Evolutionary conservation across 1,140 invertebrate genomes (phyloP).

Genomic region (Apocrypta bakeri): DNA sequence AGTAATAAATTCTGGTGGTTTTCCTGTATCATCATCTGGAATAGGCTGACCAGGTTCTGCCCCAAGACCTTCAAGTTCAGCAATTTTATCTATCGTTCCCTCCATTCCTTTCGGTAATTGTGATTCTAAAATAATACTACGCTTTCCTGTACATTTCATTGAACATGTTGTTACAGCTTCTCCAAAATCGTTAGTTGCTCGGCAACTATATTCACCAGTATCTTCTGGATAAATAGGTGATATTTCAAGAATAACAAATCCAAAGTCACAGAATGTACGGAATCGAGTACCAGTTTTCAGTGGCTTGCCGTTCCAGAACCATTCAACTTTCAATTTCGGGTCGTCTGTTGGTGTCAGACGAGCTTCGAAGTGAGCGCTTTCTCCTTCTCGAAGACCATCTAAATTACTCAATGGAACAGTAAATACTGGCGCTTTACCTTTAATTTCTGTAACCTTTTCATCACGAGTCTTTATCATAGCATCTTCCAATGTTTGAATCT

Average conservation of each 20-base stretch:
- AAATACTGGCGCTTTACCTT: slow-evolving; percentile 91
- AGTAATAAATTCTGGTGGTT: slow-evolving; percentile 94
- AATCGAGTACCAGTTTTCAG: slow-evolving; percentile 92
- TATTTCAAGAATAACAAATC: slow-evolving; percentile 95
- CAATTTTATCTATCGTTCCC: slow-evolving; percentile 94
- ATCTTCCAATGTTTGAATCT: slow-evolving; percentile 94
- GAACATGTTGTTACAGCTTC: slow-evolving; percentile 94
- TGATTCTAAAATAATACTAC: slow-evolving; percentile 93
- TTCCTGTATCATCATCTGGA: slow-evolving; percentile 88
- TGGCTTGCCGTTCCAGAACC: slow-evolving; percentile 95
- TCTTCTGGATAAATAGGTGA: slow-evolving; percentile 96
- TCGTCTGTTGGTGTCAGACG: slow-evolving; percentile 94
- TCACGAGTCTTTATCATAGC: slow-evolving; percentile 83
- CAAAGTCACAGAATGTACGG: slow-evolving; percentile 95
- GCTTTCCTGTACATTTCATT: slow-evolving; percentile 93
- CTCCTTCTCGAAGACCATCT: slow-evolving; percentile 89
- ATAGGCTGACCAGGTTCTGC: slow-evolving; percentile 76
- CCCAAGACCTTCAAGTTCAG: slow-evolving; percentile 91
- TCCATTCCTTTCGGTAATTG: slow-evolving; percentile 95
- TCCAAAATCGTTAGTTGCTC: slow-evolving; percentile 92
- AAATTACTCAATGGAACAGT: slow-evolving; percentile 92
- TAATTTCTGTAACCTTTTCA: slow-evolving; percentile 81
- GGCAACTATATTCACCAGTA: slow-evolving; percentile 93
- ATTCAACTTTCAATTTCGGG: slow-evolving; percentile 95
- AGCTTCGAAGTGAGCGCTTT: slow-evolving; percentile 96